A percentile compares a stretch with the other conserved stretches of the same genome.
Evolutionary conservation across 37 sponge, comb jelly and placozoan genomes (phyloP).

Genomic region (Halisarca cf. caerulea): DNA sequence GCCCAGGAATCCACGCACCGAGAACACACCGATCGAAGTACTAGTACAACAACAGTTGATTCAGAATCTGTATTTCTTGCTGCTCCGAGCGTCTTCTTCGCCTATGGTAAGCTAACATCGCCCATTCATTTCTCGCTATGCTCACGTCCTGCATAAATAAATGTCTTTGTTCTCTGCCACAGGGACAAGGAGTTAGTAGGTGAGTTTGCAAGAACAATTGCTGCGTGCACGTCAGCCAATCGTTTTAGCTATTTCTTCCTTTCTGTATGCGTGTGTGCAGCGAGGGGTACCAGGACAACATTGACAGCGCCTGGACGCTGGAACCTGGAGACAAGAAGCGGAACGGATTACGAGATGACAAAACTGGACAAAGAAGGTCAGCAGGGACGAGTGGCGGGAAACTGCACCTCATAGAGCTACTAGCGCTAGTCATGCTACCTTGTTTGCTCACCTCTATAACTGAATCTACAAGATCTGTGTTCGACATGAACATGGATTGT

Average conservation of each 20-base stretch:
- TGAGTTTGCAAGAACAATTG: not conserved
- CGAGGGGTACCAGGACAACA: slow-evolving; percentile 19
- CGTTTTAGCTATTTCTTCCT: not conserved
- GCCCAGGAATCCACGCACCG: no score
- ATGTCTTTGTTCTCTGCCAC: not conserved
- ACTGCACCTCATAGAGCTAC: no score
- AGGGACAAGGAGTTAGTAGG: slow-evolving; percentile 28
- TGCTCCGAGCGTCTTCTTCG: no score
- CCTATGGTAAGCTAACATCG: no score
- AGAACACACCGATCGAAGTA: no score
- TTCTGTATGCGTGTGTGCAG: not conserved
- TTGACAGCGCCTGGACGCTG: slow-evolving; percentile 1
- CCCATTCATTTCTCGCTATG: no score
- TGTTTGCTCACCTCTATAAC: not conserved
- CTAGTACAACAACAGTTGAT: no score
- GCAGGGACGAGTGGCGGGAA: no score
- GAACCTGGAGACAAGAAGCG: slow-evolving; percentile 1
- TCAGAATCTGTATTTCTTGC: no score
- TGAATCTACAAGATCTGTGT: not conserved
- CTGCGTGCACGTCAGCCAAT: not conserved
- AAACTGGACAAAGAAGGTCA: slow-evolving; percentile 18
- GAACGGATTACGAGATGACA: slow-evolving; percentile 5
- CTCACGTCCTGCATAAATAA: no score
- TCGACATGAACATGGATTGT: no score
- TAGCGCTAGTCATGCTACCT: no score